Evolutionary conservation across 2,888 invertebrate species (phyloP), one percentile per base, ranked within the genome.

Genomic region (Spodoptera littoralis): DNA sequence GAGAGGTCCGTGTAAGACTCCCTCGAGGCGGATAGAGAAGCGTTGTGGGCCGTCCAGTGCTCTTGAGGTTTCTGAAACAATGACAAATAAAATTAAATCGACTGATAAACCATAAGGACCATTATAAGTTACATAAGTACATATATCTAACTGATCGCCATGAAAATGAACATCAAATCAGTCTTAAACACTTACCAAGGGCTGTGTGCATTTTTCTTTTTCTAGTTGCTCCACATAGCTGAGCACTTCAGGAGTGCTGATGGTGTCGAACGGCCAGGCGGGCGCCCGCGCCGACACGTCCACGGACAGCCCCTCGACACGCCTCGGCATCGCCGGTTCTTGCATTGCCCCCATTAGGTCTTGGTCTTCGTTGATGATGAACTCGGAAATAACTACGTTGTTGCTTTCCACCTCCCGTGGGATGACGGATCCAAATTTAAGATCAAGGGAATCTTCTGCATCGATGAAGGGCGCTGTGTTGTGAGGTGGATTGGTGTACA

Each of bases 211-310:
- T 81, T 91, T 90, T 73, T 93, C 92, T 75, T 87, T 90, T 81
- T 95, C 95, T 75, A 95, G 77, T 72, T 94, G 92, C 77, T 94
- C 94, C 55, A 95, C 92, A 68, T 84, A 91, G 70, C 83, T 90
- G 57, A 95, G 88, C 60, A 95, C 90, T 60, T 94, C 95, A 6
- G 95, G 95, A 27, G 95, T 95, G 83, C 90, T 94, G 82, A 95
- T 90, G 76, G 84, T 72, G 65, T 90, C 89, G 27, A 66, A 77
- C 47, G 85, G 73, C 87, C 90, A 90, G 74, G 66, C 64, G 41
- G 88, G 84, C 30, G 84, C 74, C 43, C 83, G 84, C 62, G 86
- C 78, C 47, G 84, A 83, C 61, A 94, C 89, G 80, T 92, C 86
- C 42, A 94, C 85, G 12, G 88, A 85, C 58, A 94, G 84, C 43